Evolutionary conservation across 2,888 invertebrate genomes (phyloP), one percentile per base, ranked within the genome.

Genomic region (Rugalucina vietnamica): DNA sequence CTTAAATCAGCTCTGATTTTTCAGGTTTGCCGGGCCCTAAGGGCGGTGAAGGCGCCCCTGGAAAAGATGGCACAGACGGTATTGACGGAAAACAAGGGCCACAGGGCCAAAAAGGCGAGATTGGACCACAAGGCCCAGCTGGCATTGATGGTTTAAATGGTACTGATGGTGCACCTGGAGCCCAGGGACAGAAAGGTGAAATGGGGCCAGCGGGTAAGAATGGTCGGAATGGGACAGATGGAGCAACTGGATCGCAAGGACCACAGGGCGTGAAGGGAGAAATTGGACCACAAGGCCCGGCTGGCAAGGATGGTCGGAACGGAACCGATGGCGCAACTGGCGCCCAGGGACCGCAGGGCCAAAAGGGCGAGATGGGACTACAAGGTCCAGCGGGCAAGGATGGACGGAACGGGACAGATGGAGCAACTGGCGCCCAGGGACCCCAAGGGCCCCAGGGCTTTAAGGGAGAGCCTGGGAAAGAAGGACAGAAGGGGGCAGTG

Each of bases 141-240:
- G 86, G 86, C 3, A 29, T 36, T 21, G 21, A 29, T n/a, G 84
- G 85, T 18, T 34, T 34, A 3, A 78, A 81, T 43, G 84, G 84
- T 21, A 75, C 70, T 36, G 34, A 29, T n/a, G 84, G 84, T 24
- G 24, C 75, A 8, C 36, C 37, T 29, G 86, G 86, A 21, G 49
- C 36, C 18, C 5, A 39, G 10, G 86, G 86, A 0, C 39, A 34
- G 29, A n/a, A 37, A 36, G 86, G 86, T 21, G 24, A 37, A 29
- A 69, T 70, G 18, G 86, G 86, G 4, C 1, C 29, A 8, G 43
- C 70, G 5, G 86, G 86, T 49, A 50, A 49, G 57, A 27, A 49
- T 34, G 86, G 82, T 29, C 37, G n/a, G 2, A 71, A 57, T 21
- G 82, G 82, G 5, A 50, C 74, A 24, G 50, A 29, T 49, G 82